Evolutionary conservation across 2,888 invertebrate species (phyloP), one percentile per base, ranked within the genome.

Genomic region (Microctonus hyperodae): DNA sequence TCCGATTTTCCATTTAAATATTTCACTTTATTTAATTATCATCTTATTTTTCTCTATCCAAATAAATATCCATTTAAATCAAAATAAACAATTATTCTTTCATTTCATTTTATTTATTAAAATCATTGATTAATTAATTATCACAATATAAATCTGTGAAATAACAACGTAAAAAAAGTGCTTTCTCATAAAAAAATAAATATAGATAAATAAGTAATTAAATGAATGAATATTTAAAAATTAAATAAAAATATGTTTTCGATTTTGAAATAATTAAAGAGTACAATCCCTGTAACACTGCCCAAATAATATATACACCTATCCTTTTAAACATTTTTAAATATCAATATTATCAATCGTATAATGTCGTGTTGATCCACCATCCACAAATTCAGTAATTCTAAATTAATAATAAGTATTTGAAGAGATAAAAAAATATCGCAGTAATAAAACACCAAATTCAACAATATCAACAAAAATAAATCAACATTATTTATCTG

Each of bases 281-380:
- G 74, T 75, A 73, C 74, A 74, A 74, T 71, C 73, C 68, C 57
- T 35, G 68, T 64, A 75, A 73, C 79, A 81, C 81, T 81, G 81
- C 81, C 81, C 76, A 72, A 70, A 77, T 74, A 73, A 70, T 70
- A 74, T 44, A 16, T 20, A 20, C 44, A 67, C 59, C 67, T 60
- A 64, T 60, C 72, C 71, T 59, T 57, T 65, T 28, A 55, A 37
- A 56, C 20, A 31, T 64, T 58, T 64, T 60, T 22, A 62, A 33
- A 65, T 31, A 22, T 64, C 16, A 35, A 57, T 48, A 44, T 22
- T 28, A n/a, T n/a, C n/a, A n/a, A n/a, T n/a, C n/a, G n/a, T n/a
- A n/a, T n/a, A n/a, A n/a, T n/a, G 11, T 55, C 16, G 25, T 44
- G 25, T 62, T 56, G 25, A 65, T 23, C 64, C 62, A 69, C 65